Base-by-base conservation (phyloP, 2,888 invertebrate genomes). In the Bugula neritina region DNA sequence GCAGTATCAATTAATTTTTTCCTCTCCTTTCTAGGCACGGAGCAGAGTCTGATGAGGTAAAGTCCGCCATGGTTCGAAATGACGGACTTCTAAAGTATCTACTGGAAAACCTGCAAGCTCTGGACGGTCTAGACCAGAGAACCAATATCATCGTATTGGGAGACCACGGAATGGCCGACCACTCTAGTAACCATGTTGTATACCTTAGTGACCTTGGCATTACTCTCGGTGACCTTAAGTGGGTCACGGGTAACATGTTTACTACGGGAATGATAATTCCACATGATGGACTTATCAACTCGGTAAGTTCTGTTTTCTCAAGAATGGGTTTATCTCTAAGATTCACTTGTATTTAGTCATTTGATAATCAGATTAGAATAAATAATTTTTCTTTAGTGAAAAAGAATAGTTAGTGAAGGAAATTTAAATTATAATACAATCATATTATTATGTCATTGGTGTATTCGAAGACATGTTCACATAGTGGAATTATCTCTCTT, bases 201-300 rank as follows among this genome's bases (percentile, higher is more conserved):
- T 63, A 63, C 63, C 63, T 63, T 27, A 63, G 63, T 63, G 63
- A 63, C 63, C 27, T 29, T 34, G 31, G 31, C 27, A 31, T 63
- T 5, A 2, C 5, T 5, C 27, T 63, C 29, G 63, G 63, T 31
- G 63, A 63, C 31, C 34, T 63, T 31, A 63, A 63, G n/a, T 63
- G 63, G 63, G 2, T 31, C n/a, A 63, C 63, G 2, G n/a, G 63
- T n/a, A 63, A 31, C 34, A 27, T 63, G 3, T 63, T 63, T n/a
- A 63, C 63, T 31, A 63, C 63, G 2, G 63, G 63, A 2, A 63
- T 63, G 63, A 29, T 63, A 10, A 13, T 63, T 10, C 63, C 63
- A 3, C 63, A 63, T 63, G 29, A 2, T 34, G 63, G 31, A 2
- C 63, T 25, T 31, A 34, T 34, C 27, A 27, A 63, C 29, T 25